A percentile compares a stretch with the other conserved stretches of the same genome.
Evolutionary conservation across 2,113 vertebrate genomes (phyloP).

Genomic region (Regulus satrapa): DNA sequence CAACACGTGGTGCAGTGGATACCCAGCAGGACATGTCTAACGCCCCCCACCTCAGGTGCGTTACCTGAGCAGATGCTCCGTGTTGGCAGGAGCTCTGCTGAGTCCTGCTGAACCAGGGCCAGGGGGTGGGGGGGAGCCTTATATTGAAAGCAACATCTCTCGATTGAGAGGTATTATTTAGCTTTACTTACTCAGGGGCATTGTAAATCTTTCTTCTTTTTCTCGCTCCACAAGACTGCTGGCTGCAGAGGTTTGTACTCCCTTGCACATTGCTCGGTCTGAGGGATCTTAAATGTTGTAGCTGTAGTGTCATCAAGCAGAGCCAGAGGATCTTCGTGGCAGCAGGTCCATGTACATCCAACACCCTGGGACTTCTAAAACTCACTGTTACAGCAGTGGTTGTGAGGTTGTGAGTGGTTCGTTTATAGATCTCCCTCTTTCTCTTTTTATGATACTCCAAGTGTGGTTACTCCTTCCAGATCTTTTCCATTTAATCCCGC

Average conservation of each 20-base stretch:
- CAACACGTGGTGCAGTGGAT: accelerated
- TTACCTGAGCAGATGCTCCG: not conserved
- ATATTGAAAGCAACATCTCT: not conserved
- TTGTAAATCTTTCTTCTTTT: not conserved
- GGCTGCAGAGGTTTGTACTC: not conserved
- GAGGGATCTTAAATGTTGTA: not conserved
- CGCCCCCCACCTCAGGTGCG: not conserved
- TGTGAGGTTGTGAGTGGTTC: not conserved
- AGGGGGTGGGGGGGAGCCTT: not conserved
- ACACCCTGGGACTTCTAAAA: not conserved
- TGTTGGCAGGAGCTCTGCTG: constrained; percentile 20
- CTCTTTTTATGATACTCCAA: not conserved
- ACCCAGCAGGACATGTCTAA: accelerated
- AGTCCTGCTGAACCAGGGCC: not conserved
- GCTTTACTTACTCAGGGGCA: not conserved
- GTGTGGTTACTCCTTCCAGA: not conserved
- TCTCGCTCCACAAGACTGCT: not conserved
- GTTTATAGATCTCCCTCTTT: not conserved
- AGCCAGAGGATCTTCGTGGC: not conserved
- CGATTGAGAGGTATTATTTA: not conserved
- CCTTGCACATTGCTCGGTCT: not conserved
- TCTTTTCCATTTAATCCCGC: not conserved
- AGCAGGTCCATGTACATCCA: not conserved
- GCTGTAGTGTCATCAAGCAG: not conserved
- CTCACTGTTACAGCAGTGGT: not conserved